Conservation (phyloP, 1,140 invertebrate genomes). For the Eubasilissa regina region DNA sequence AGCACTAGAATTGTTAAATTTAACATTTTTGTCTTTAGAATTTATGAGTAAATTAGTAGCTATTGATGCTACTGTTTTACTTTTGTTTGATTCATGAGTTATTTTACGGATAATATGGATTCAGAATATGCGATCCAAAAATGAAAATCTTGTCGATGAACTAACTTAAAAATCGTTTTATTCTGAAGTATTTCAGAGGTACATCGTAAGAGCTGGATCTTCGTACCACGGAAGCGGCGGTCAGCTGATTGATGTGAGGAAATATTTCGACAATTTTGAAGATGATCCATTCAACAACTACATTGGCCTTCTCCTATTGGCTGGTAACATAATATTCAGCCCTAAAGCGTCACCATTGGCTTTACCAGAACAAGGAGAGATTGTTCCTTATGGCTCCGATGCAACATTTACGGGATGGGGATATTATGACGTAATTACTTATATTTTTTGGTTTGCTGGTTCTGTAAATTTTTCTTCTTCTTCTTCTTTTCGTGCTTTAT, state of each 20-base stretch:
- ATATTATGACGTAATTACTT: not conserved
- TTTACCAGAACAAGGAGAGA: not conserved
- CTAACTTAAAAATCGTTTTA: not conserved
- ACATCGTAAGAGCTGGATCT: not conserved
- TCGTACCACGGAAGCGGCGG: not conserved
- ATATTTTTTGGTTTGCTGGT: too few species aligned
- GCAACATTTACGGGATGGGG: not conserved
- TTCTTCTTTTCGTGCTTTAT: too few species aligned
- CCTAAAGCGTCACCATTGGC: not conserved
- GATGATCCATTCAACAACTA: not conserved
- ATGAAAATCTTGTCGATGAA: too few species aligned
- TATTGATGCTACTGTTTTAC: too few species aligned
- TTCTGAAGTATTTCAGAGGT: not conserved
- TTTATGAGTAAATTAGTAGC: too few species aligned
- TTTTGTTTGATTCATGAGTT: too few species aligned
- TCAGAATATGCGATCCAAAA: too few species aligned
- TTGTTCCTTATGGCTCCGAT: not conserved
- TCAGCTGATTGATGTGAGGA: not conserved
- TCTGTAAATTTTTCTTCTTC: too few species aligned
- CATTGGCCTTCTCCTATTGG: not conserved
- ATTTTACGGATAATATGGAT: too few species aligned
- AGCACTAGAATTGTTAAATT: too few species aligned
- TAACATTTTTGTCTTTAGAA: too few species aligned
- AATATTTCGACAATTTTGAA: not conserved
- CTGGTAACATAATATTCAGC: not conserved